phyloP scores from a whole-genome alignment of 2,888 invertebrate genomes.

The Lycophotia porphyrea region DNA sequence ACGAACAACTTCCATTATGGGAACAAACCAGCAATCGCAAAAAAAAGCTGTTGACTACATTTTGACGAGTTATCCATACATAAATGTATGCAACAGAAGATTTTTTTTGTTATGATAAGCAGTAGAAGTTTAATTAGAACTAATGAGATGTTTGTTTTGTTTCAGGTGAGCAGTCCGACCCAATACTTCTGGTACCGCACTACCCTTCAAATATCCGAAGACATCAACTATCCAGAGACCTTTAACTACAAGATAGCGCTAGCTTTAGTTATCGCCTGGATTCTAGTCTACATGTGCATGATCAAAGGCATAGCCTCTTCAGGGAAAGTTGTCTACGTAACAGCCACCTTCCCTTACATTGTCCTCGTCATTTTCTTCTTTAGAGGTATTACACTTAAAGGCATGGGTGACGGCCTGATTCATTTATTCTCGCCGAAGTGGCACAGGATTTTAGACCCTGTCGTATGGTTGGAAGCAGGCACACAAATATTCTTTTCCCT shows the following conservation, averaged over 20 bases:
- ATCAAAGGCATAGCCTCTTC: constrained; percentile 99
- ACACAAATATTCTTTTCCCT: constrained; percentile 99
- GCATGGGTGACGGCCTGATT: constrained; percentile 95
- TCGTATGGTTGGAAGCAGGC: constrained; percentile 99
- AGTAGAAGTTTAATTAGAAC: background rate
- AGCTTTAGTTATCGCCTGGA: constrained; percentile 97
- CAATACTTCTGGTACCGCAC: constrained; percentile 99
- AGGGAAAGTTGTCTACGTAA: constrained; percentile 98
- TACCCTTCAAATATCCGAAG: constrained; percentile 96
- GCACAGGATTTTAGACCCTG: constrained; percentile 97
- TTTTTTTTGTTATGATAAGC: no score
- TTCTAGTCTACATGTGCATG: constrained; percentile 98
- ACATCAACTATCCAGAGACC: constrained; percentile 95
- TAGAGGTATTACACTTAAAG: constrained; percentile 97
- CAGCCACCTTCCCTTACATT: constrained; percentile 98
- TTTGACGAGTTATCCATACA: no score
- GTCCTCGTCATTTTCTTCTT: constrained; percentile 99
- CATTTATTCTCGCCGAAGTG: constrained; percentile 98
- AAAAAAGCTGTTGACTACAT: no score
- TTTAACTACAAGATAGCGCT: constrained; percentile 98
- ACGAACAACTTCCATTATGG: no score
- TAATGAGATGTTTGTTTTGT: constrained; percentile 69
- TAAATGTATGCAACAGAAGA: no score
- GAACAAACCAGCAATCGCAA: no score
- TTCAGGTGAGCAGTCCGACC: constrained; percentile 96